Evolutionary conservation across 1,140 invertebrate species (phyloP).

Genomic region (Cydia fagiglandana): DNA sequence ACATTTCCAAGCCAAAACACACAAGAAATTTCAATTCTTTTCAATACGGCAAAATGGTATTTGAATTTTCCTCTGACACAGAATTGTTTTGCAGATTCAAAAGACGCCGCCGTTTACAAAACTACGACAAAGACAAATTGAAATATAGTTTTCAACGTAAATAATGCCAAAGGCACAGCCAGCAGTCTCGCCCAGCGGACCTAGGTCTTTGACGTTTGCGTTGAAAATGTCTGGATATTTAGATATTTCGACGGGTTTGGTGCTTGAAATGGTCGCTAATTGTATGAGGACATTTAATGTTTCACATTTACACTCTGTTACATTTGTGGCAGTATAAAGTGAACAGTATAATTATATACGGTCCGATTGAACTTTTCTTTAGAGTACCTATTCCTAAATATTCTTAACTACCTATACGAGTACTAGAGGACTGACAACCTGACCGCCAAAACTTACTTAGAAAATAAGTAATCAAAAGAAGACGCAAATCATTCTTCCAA

Average conservation of each 20-base stretch:
- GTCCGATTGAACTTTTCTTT: too few species aligned
- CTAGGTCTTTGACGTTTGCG: background rate
- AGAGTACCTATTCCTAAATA: too few species aligned
- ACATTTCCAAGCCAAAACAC: background rate
- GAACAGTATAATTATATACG: background rate
- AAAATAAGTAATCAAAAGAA: too few species aligned
- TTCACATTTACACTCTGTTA: background rate
- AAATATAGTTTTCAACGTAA: slow-evolving; percentile 1
- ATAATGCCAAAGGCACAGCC: background rate
- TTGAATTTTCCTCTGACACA: background rate
- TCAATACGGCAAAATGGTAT: background rate
- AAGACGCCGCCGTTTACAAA: background rate
- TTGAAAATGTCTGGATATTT: background rate
- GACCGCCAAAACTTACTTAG: too few species aligned
- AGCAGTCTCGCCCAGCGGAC: background rate
- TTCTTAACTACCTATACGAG: too few species aligned
- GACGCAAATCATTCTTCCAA: too few species aligned
- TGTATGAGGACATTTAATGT: background rate
- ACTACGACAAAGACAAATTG: background rate
- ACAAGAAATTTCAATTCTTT: slow-evolving; percentile 6
- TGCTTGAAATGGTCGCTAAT: background rate
- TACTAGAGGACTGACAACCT: too few species aligned
- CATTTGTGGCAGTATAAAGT: background rate
- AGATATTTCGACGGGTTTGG: slow-evolving; percentile 1
- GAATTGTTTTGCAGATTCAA: background rate